Evolutionary conservation across 2,113 vertebrate species (phyloP).

Genomic region (Trichomycterus rosablanca): DNA sequence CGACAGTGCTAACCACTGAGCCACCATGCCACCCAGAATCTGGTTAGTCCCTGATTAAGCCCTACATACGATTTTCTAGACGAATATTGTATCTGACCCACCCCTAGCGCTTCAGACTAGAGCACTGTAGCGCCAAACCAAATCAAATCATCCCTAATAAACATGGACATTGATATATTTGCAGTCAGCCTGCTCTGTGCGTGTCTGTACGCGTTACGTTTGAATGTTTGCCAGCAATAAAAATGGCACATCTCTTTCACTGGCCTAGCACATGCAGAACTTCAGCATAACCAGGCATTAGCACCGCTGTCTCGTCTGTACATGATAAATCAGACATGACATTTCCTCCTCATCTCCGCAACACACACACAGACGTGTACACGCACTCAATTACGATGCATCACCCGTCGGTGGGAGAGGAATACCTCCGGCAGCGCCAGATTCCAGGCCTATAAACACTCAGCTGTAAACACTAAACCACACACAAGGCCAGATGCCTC

Average conservation of each 20-base stretch:
- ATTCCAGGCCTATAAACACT: conserved; percentile 32
- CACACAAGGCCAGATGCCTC: conserved; percentile 39
- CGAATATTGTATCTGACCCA: no score
- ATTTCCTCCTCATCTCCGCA: conserved; percentile 38
- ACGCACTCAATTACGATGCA: conserved; percentile 26
- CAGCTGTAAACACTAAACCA: conserved; percentile 34
- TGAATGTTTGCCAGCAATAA: conserved; percentile 44
- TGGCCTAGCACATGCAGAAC: conserved; percentile 35
- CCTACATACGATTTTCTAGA: no score
- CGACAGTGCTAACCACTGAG: no score
- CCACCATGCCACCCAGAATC: no score
- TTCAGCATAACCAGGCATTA: conserved; percentile 57
- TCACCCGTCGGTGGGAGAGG: conserved; percentile 9
- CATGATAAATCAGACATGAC: conserved; percentile 72
- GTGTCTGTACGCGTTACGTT: conserved; percentile 10
- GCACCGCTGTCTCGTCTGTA: conserved; percentile 59
- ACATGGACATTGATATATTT: conserved; percentile 65
- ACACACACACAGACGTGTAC: conserved; percentile 4
- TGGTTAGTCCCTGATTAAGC: no score
- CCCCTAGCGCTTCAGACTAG: no score
- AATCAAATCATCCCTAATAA: conserved; percentile 64
- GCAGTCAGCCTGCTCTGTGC: conserved; percentile 41
- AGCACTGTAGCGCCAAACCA: no score
- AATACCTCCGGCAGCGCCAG: neutral
- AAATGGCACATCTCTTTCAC: conserved; percentile 58